Conservation (phyloP, 2,797 vertebrate genomes). For the Lerista edwardsae region DNA sequence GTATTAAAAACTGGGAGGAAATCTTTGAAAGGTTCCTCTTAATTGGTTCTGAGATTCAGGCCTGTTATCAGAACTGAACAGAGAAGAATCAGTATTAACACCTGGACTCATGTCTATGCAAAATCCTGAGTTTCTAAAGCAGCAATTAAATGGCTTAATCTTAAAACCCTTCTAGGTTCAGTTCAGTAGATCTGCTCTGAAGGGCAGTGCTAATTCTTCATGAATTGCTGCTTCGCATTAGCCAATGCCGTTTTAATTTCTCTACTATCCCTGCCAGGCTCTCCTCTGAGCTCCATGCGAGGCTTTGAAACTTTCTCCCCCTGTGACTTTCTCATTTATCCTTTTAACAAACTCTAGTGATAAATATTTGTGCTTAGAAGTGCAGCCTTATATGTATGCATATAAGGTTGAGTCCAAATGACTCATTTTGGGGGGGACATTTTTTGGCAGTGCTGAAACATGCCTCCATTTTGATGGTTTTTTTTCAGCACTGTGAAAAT, state of each 20-base stretch:
- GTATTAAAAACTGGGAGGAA: conserved; percentile 23
- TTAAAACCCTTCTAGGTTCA: conserved; percentile 59
- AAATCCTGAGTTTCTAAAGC: conserved; percentile 60
- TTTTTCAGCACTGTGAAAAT: neutral
- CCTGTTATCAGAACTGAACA: conserved; percentile 65
- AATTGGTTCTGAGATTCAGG: conserved; percentile 63
- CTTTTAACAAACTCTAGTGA: conserved; percentile 20
- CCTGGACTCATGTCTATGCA: conserved; percentile 47
- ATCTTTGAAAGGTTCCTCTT: conserved; percentile 53
- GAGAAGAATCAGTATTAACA: conserved; percentile 61
- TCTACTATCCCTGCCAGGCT: conserved; percentile 31
- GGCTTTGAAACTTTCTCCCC: conserved; percentile 33
- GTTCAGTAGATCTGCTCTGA: conserved; percentile 65
- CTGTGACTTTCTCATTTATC: conserved; percentile 38
- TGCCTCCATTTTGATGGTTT: neutral
- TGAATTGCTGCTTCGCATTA: conserved; percentile 53
- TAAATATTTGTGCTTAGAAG: neutral
- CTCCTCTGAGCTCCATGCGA: conserved; percentile 52
- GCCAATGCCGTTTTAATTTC: conserved; percentile 64
- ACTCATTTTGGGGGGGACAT: neutral
- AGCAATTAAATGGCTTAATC: conserved; percentile 70
- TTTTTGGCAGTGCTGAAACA: neutral
- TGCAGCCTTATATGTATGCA: neutral
- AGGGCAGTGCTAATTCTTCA: conserved; percentile 65
- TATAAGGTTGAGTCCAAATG: neutral